Evolutionary conservation across 2,888 invertebrate genomes (phyloP).

Genomic region (Lycophotia porphyrea): DNA sequence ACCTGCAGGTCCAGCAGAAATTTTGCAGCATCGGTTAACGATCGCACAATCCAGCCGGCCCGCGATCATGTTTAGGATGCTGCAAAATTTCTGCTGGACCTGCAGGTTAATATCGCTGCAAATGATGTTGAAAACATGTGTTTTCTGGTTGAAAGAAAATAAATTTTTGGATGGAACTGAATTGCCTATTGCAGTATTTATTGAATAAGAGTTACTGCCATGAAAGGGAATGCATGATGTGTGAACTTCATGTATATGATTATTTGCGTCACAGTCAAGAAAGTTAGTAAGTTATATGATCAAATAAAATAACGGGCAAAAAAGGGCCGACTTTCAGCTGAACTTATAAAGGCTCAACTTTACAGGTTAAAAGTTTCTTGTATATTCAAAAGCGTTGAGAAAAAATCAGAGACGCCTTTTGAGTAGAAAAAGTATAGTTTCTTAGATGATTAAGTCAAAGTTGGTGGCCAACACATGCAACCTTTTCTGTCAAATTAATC

Average conservation of each 20-base stretch:
- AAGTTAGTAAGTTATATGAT: too few species aligned
- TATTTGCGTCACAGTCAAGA: not conserved
- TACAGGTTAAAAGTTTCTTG: not conserved
- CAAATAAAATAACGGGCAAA: not conserved
- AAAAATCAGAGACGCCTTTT: not conserved
- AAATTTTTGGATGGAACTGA: not conserved
- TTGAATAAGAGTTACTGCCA: not conserved
- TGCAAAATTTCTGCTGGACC: too few species aligned
- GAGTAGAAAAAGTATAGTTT: not conserved
- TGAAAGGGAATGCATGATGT: not conserved
- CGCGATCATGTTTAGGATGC: too few species aligned
- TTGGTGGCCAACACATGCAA: not conserved
- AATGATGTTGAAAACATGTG: constrained; percentile 68
- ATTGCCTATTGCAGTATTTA: not conserved
- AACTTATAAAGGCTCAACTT: not conserved
- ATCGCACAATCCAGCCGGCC: too few species aligned
- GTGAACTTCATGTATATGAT: not conserved
- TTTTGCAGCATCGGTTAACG: too few species aligned
- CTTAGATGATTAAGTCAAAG: not conserved
- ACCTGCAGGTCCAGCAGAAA: too few species aligned
- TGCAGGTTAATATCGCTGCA: too few species aligned
- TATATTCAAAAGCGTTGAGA: not conserved
- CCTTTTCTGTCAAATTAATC: constrained; percentile 55
- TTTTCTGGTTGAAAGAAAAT: constrained; percentile 16
- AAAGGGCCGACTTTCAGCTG: not conserved